Evolutionary conservation across 2,888 invertebrate genomes (phyloP), one percentile per base, ranked within the genome.

Genomic region (Latheticus oryzae): DNA sequence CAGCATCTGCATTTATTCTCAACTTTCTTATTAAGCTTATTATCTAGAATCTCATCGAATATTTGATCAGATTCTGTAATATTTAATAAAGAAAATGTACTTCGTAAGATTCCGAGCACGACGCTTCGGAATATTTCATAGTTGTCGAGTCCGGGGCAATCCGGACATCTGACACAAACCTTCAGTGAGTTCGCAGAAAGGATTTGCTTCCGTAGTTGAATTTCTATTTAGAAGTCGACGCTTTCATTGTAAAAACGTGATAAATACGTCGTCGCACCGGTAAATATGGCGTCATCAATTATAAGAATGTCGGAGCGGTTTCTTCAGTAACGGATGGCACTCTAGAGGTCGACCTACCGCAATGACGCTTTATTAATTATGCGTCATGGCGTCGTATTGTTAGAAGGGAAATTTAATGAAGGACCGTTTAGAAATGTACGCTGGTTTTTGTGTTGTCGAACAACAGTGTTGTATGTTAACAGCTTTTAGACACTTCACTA

Each of bases 91-190:
- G 58, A 58, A 63, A 61, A 58, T 61, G 60, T 58, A 63, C 60
- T 40, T 42, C 38, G 37, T n/a, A 26, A 60, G 62, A 72, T 70
- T 71, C 73, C 57, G 60, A 54, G 68, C 73, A 73, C 71, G 73
- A 60, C 66, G 63, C 62, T 62, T 54, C 55, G 67, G 67, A 72
- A 73, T 71, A 71, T 73, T 72, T 70, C 73, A 72, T 72, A 69
- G 69, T 62, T 62, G 65, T 64, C 64, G 62, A 40, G 30, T 51
- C 26, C 17, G 16, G 28, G 48, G 24, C 48, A 51, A 51, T 51
- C 51, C 51, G 5, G 40, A 30, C 51, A 30, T 32, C 38, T 38
- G 51, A 51, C 51, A 51, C 28, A 40, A 48, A 24, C 33, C 23
- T 47, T 32, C 47, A 17, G 45, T 28, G 45, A 15, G 26, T 42